Evolutionary conservation across 2,888 invertebrate species (phyloP).

Genomic region (Clostera curtula): DNA sequence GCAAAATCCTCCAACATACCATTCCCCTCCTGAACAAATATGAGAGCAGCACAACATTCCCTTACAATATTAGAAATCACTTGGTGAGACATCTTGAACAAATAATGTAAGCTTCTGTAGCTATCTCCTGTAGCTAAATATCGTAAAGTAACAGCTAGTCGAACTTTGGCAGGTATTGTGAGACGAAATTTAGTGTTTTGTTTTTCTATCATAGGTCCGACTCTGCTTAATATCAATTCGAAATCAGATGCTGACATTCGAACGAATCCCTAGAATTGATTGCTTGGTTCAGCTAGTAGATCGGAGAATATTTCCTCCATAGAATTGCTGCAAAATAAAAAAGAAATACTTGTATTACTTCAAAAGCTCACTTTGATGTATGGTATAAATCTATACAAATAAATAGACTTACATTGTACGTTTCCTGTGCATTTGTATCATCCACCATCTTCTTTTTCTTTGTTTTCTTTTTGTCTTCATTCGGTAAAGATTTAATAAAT

Average conservation of each 20-base stretch:
- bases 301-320: not conserved
- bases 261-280: not conserved
- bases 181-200: slow-evolving; percentile 1
- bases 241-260: slow-evolving; percentile 1
- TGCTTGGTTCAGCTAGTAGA: not conserved
- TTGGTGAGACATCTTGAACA: slow-evolving; percentile 10
- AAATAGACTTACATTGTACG: no score
- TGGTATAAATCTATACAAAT: no score
- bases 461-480: no score
- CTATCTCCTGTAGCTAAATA: slow-evolving; percentile 9
- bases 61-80: slow-evolving; percentile 8
- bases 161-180: slow-evolving; percentile 6
- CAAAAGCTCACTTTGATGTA: no score
- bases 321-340: not conserved
- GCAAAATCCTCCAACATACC: not conserved
- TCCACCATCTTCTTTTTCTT: no score
- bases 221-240: not conserved
- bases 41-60: slow-evolving; percentile 1
- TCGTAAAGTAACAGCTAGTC: slow-evolving; percentile 6
- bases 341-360: no score
- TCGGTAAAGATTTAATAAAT: no score
- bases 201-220: not conserved
- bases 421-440: no score
- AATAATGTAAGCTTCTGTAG: slow-evolving; percentile 7
- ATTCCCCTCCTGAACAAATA: not conserved